Base-by-base conservation (phyloP, 2,888 invertebrate genomes). In the Drosophila aldrichi region DNA sequence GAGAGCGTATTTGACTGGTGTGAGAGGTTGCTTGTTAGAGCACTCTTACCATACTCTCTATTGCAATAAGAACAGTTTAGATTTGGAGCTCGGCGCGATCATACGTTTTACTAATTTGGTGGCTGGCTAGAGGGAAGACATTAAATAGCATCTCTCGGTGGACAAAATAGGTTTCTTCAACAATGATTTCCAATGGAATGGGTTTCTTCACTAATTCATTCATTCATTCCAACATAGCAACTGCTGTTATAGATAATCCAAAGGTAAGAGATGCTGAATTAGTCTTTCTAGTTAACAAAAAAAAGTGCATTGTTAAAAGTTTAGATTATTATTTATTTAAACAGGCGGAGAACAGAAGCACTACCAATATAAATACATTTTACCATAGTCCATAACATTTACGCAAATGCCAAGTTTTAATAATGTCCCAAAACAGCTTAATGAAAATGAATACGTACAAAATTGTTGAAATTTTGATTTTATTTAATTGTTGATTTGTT, bases 401-500 rank as follows among this genome's bases (percentile, higher is more conserved):
- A 46, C 25, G 16, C 16, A 8, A 46, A 25, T 16, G 10, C 25
- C 10, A 48, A n/a, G 3, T 48, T 29, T 48, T 9, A 9, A 46
- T 46, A 8, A 22, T 7, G 25, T 25, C 1, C 18, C 16, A 32
- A 7, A 16, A 22, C 14, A 25, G 44, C n/a, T 0, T n/a, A 2
- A n/a, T n/a, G 1, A 12, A n/a, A 49, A 32, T 49, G 6, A 49
- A 49, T n/a, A 32, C n/a, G 12, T 49, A n/a, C 3, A 22, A 22
- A 36, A 22, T 22, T 20, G 8, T 20, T 22, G 16, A 20, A 36
- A 52, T 34, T 52, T 36, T 22, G 36, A 52, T 22, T 52, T 51
- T 52, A 52, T 52, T 52, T 51, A 51, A 38, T 38, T 52, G 38
- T 12, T 59, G 36, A 41, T 57, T 63, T 60, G 43, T 48, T 67